Conservation (phyloP, 2,113 vertebrate species). For the Cyphomyrus plagiostoma region DNA sequence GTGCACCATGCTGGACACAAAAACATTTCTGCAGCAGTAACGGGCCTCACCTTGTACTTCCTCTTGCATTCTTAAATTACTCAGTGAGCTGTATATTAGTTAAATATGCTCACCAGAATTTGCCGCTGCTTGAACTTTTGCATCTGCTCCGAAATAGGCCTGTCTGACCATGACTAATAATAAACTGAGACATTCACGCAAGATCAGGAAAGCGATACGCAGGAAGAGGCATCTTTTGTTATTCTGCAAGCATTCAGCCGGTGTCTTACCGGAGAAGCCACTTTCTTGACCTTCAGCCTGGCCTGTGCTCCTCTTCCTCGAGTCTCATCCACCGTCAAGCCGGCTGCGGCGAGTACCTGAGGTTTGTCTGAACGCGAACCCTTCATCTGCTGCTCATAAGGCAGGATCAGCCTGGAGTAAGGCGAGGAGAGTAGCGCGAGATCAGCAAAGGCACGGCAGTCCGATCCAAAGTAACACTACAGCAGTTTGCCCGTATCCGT, state of each 20-base stretch:
- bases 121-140: not conserved
- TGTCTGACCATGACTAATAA: not conserved
- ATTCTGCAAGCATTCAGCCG: not conserved
- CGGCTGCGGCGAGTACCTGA: not conserved
- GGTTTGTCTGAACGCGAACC: not conserved
- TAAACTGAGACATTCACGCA: not conserved
- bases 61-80: not conserved
- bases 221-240: not conserved
- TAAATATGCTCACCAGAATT: not conserved
- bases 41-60: not conserved
- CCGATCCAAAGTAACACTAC: not conserved
- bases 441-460: not conserved
- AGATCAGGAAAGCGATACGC: not conserved
- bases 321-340: too few relatives aligned
- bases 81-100: not conserved
- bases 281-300: not conserved
- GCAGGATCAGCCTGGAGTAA: conserved; percentile 15
- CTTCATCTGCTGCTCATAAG: conserved; percentile 11
- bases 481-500: not conserved
- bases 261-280: not conserved
- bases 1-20: not conserved
- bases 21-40: not conserved
- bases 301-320: not conserved
- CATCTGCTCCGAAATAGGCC: not conserved
- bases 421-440: not conserved